Conservation (phyloP, 2,888 invertebrate genomes). For the Drosophila pseudotalamancana region DNA sequence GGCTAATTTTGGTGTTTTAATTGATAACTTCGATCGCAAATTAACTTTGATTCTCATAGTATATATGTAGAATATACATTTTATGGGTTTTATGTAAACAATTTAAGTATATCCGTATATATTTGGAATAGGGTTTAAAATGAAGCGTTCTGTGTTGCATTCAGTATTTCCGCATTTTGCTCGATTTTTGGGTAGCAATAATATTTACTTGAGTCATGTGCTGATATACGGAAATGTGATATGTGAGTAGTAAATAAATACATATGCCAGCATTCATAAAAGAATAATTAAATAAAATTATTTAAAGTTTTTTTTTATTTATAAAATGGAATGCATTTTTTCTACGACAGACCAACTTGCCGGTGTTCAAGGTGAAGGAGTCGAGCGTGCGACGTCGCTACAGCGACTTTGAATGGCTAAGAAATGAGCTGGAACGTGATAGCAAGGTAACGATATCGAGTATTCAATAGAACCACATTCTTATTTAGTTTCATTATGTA, state of each 20-base stretch:
- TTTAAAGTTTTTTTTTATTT: background rate
- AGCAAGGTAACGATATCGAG: slow-evolving; percentile 91
- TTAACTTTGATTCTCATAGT: too few relatives aligned
- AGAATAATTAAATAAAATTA: background rate
- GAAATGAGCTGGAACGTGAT: slow-evolving; percentile 99
- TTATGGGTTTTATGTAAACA: too few relatives aligned
- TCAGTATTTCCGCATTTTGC: slow-evolving; percentile 7
- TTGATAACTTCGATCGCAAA: too few relatives aligned
- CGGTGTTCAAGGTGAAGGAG: slow-evolving; percentile 99
- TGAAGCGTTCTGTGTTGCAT: slow-evolving; percentile 21
- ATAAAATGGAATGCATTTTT: slow-evolving; percentile 67
- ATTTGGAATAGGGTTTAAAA: background rate
- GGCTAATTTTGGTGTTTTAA: too few relatives aligned
- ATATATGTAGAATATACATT: too few relatives aligned
- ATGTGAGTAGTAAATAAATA: slow-evolving; percentile 19
- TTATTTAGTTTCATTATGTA: background rate
- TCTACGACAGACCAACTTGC: slow-evolving; percentile 95
- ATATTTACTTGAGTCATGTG: slow-evolving; percentile 57
- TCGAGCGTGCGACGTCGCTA: slow-evolving; percentile 98
- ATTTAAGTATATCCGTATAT: background rate
- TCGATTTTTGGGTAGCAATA: slow-evolving; percentile 18
- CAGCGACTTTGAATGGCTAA: slow-evolving; percentile 99
- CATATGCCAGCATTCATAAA: background rate
- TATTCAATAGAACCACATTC: background rate
- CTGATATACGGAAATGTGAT: slow-evolving; percentile 41